Percentiles rank a stretch among this genome's conserved stretches.
These are phyloP conservation scores for Myrmecobius fasciatus DNA, from an alignment of 2,113 vertebrate genomes.

Conservation along the genomic window DNA sequence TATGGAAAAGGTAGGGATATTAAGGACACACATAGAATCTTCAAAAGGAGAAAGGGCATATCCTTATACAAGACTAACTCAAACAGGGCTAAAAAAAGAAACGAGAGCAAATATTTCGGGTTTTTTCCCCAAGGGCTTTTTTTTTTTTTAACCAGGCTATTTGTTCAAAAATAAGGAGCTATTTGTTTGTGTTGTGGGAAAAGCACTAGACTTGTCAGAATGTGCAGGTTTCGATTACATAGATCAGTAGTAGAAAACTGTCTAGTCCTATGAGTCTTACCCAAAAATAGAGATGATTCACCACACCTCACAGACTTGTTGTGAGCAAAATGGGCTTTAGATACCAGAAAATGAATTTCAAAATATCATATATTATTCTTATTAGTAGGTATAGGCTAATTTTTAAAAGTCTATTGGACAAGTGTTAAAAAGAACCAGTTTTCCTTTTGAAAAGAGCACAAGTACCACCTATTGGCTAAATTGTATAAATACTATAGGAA, in stretches of 20 bases:
- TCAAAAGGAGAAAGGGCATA: background rate
- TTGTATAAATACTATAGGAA: slow-evolving; percentile 6
- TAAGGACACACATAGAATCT: background rate
- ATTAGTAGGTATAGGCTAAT: background rate
- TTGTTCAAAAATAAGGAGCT: background rate
- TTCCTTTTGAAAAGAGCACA: slow-evolving; percentile 30
- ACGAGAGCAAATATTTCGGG: background rate
- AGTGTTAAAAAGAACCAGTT: background rate
- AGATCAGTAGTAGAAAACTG: background rate
- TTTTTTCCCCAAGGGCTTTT: background rate
- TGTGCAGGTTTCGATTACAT: background rate
- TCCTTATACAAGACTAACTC: background rate
- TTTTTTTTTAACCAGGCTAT: background rate
- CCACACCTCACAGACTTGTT: background rate
- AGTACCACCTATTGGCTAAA: slow-evolving; percentile 69
- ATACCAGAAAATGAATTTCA: background rate
- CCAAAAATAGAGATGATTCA: background rate
- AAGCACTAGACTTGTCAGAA: background rate
- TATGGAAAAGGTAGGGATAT: background rate
- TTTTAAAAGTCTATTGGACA: slow-evolving; percentile 29
- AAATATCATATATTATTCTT: background rate
- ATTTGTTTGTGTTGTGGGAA: background rate
- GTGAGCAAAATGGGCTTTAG: background rate
- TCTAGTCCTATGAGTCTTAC: background rate
- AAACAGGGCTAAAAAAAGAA: background rate